These are phyloP conservation scores for Eristalinus sepulchralis DNA, from an alignment of 2,888 invertebrate species.

Conservation along the genomic window DNA sequence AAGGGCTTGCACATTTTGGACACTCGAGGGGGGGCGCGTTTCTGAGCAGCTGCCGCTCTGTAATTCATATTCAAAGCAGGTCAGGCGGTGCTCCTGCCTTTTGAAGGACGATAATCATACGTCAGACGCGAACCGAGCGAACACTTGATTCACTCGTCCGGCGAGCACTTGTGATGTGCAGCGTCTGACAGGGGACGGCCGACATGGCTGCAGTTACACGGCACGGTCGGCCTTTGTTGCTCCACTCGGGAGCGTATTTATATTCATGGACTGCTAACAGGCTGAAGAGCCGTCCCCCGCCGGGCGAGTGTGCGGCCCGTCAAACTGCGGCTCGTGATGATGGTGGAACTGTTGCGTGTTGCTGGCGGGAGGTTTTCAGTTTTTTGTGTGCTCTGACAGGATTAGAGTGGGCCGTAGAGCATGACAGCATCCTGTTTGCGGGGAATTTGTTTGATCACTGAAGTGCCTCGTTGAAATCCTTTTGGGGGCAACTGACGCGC, in stretches of 20 bases:
- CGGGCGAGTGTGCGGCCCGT: background rate
- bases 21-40: background rate
- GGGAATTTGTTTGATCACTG: background rate
- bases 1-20: background rate
- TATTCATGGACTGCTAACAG: conserved; percentile 56
- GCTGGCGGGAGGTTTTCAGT: background rate
- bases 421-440: background rate
- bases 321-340: conserved; percentile 35
- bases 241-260: conserved; percentile 24
- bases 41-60: background rate
- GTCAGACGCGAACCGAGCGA: conserved; percentile 14
- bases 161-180: conserved; percentile 12
- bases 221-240: background rate
- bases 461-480: background rate
- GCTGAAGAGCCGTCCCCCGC: background rate
- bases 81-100: conserved; percentile 10
- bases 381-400: conserved; percentile 9
- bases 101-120: conserved; percentile 25
- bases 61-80: conserved; percentile 50
- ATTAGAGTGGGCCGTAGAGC: conserved; percentile 28
- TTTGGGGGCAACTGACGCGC: background rate
- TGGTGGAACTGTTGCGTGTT: background rate
- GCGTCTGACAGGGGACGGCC: background rate
- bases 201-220: conserved; percentile 14
- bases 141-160: conserved; percentile 10